A percentile compares a stretch with the other conserved stretches of the same genome.
Evolutionary conservation across 2,797 vertebrate genomes (phyloP).

Genomic region (Xenopus petersii): DNA sequence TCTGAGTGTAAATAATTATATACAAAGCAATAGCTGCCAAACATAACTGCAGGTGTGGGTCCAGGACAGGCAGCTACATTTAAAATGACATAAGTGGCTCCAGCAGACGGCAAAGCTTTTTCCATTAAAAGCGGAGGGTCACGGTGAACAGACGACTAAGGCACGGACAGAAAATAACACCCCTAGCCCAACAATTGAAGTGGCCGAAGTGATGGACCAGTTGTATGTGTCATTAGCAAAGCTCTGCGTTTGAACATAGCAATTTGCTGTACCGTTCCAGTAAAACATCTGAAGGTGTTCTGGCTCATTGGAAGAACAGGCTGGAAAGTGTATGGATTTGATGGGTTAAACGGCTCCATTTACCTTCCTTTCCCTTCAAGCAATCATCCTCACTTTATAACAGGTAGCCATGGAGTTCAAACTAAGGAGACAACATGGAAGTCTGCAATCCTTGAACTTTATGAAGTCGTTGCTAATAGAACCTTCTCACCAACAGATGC

Average conservation of each 20-base stretch:
- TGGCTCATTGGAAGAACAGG: background rate
- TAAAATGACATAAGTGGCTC: too few species aligned
- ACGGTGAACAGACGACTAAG: background rate
- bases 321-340: background rate
- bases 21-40: too few species aligned
- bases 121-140: background rate
- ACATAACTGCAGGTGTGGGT: too few species aligned
- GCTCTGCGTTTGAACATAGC: background rate
- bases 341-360: background rate
- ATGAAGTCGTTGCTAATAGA: background rate
- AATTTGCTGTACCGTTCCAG: background rate
- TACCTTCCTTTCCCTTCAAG: background rate
- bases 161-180: background rate
- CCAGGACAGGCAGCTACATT: too few species aligned
- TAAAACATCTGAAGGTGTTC: background rate
- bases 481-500: background rate
- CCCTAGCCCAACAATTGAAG: background rate
- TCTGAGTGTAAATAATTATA: too few species aligned
- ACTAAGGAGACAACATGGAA: background rate
- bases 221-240: background rate
- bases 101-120: too few species aligned
- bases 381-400: background rate
- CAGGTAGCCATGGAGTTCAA: background rate
- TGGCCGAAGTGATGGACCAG: background rate
- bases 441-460: background rate